Percentiles rank a stretch among this genome's conserved stretches.
These are phyloP conservation scores for Halictus ligatus DNA, from an alignment of 2,888 invertebrate genomes.

Conservation along the genomic window DNA sequence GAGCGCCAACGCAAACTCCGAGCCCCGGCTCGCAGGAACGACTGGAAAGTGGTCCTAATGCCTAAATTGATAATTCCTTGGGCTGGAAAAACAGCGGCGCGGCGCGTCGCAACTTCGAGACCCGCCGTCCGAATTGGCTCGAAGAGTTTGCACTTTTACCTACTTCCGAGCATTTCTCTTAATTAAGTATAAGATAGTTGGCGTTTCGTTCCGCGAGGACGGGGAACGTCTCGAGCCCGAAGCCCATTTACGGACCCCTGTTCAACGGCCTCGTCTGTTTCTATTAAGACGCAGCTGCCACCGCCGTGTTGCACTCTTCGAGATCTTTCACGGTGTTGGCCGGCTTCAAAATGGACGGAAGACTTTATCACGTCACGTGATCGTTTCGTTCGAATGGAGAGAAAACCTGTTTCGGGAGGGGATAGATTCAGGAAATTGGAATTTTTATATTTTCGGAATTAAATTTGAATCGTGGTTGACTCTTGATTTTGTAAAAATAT, in stretches of 20 bases:
- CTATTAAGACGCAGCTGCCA: neutral
- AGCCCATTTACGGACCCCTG: constrained; percentile 6
- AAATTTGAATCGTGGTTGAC: neutral
- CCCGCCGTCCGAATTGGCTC: constrained; percentile 37
- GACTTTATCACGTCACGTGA: neutral
- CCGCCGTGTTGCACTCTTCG: neutral
- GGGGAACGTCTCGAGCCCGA: neutral
- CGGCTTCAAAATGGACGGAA: too few species aligned
- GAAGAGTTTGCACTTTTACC: constrained; percentile 48
- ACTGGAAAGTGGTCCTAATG: constrained; percentile 70
- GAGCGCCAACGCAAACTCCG: constrained; percentile 70
- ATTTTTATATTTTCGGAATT: neutral
- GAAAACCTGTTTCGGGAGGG: neutral
- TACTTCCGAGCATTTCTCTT: constrained; percentile 46
- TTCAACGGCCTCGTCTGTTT: constrained; percentile 7
- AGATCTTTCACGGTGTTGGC: neutral
- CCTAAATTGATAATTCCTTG: constrained; percentile 71
- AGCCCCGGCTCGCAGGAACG: constrained; percentile 40
- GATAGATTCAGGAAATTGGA: neutral
- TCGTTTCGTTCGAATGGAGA: neutral
- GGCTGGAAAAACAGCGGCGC: constrained; percentile 50
- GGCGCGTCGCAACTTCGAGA: constrained; percentile 26
- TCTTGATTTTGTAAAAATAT: too few species aligned
- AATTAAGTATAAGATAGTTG: constrained; percentile 53
- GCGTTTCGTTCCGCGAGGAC: constrained; percentile 36